Percentiles rank a stretch among this genome's conserved stretches.
Conservation (phyloP, 64 coral and sea anemone species). For the Platygyra sinensis region DNA sequence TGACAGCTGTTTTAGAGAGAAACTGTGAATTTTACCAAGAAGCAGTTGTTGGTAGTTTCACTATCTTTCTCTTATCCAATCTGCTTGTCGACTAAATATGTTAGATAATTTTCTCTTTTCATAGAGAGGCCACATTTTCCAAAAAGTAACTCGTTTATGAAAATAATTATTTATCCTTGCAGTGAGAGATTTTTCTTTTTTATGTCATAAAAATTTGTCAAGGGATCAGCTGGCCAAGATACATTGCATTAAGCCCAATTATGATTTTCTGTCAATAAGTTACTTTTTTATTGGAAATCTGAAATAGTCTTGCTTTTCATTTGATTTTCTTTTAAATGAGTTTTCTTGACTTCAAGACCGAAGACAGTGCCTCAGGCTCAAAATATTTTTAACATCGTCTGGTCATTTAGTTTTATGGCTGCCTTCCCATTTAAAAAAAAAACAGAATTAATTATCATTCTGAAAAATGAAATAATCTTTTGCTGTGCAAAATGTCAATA, state of each 20-base stretch:
- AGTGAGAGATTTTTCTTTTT: conserved; percentile 21
- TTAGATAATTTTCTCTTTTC: conserved; percentile 1
- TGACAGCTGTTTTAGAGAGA: conserved; percentile 28
- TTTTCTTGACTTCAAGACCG: not conserved
- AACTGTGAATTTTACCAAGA: conserved; percentile 21
- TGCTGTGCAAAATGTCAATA: conserved; percentile 26
- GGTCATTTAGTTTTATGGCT: not conserved
- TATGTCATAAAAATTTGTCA: conserved; percentile 16
- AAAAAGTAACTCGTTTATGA: conserved; percentile 24
- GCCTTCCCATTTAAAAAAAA: not conserved
- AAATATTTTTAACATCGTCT: not conserved
- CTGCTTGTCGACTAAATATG: not conserved
- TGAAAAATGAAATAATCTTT: conserved; percentile 12
- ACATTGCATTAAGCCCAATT: conserved; percentile 12
- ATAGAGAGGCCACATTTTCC: conserved; percentile 4
- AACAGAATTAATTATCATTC: not conserved
- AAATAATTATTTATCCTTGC: conserved; percentile 23
- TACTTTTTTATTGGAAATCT: conserved; percentile 26
- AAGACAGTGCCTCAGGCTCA: not conserved
- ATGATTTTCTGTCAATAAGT: conserved; percentile 11
- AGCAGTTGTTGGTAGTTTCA: not conserved
- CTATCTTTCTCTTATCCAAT: not conserved
- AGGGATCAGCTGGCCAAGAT: conserved; percentile 13
- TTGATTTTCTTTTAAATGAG: not conserved
- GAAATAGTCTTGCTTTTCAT: not conserved